Evolutionary conservation across 2,113 vertebrate genomes (phyloP).

Genomic region (Coracopsis vasa): DNA sequence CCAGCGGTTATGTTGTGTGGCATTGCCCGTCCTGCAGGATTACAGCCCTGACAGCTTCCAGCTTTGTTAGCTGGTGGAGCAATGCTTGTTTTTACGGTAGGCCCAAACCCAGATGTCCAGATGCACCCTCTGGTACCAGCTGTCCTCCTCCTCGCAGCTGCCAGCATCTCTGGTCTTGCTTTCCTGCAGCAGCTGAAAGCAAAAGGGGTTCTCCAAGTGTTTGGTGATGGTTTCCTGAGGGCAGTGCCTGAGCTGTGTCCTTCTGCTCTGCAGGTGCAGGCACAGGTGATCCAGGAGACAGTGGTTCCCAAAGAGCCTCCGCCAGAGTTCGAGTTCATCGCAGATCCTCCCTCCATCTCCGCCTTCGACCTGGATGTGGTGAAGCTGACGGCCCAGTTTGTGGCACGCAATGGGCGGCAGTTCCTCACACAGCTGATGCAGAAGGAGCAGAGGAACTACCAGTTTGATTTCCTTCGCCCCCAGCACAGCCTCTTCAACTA

Average conservation of each 20-base stretch:
- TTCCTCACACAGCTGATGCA: slow-evolving; percentile 99
- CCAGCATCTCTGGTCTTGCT: neutral
- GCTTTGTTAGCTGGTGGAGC: neutral
- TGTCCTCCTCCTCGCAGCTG: neutral
- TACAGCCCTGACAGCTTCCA: neutral
- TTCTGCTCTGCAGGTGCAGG: slow-evolving; percentile 80
- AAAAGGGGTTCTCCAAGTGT: neutral
- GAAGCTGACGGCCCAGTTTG: slow-evolving; percentile 96
- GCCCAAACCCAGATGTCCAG: neutral
- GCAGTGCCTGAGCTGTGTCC: fast-evolving
- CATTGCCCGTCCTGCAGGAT: neutral
- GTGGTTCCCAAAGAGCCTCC: slow-evolving; percentile 95
- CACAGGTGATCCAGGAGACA: slow-evolving; percentile 94
- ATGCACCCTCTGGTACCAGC: neutral
- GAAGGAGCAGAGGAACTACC: slow-evolving; percentile 98
- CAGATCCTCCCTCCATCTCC: slow-evolving; percentile 95
- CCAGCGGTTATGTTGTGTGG: fast-evolving
- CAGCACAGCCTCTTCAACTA: slow-evolving; percentile 99
- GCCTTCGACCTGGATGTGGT: slow-evolving; percentile 98
- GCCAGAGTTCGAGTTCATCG: slow-evolving; percentile 96
- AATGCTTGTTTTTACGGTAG: fast-evolving
- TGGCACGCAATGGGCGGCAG: slow-evolving; percentile 94
- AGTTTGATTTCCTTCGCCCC: slow-evolving; percentile 96
- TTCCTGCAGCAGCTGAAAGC: fast-evolving
- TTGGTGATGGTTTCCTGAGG: fast-evolving